phyloP scores from a whole-genome alignment of 1,140 invertebrate genomes.

The Tetragonula clypearis region DNA sequence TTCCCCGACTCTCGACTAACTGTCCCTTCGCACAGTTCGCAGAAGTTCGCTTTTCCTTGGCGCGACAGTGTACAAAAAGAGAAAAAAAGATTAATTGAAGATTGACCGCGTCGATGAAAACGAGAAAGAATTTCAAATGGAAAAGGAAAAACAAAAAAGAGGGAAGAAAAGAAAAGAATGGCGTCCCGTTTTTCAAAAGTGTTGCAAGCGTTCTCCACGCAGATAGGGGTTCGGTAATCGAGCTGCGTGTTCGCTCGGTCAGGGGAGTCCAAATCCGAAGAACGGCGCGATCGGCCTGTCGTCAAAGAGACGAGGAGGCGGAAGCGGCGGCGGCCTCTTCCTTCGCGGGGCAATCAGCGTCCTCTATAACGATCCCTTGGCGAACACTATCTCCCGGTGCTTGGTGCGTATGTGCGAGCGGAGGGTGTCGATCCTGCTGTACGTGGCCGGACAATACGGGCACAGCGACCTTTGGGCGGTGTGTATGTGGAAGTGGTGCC shows the following conservation, averaged over 20 bases:
- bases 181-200: not conserved
- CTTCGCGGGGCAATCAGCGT: slow-evolving; percentile 73
- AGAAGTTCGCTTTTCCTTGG: not conserved
- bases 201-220: slow-evolving; percentile 1
- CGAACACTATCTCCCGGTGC: slow-evolving; percentile 84
- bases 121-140: too few species aligned
- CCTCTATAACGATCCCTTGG: slow-evolving; percentile 76
- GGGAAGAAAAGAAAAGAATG: not conserved
- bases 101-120: too few species aligned
- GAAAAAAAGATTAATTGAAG: not conserved
- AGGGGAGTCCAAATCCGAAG: slow-evolving; percentile 64
- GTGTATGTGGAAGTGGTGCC: slow-evolving; percentile 94
- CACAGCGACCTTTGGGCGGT: slow-evolving; percentile 89
- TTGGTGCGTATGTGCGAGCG: slow-evolving; percentile 89
- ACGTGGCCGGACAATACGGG: slow-evolving; percentile 91
- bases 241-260: slow-evolving; percentile 41
- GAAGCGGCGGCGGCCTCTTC: slow-evolving; percentile 69
- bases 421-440: slow-evolving; percentile 92
- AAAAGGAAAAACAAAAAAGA: not conserved
- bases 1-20: too few species aligned
- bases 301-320: slow-evolving; percentile 58
- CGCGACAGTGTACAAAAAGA: not conserved
- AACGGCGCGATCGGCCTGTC: slow-evolving; percentile 59
- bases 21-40: too few species aligned
- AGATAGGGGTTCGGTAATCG: slow-evolving; percentile 8